Conservation (phyloP, 2,797 vertebrate species). For the Moxostoma hubbsi region DNA sequence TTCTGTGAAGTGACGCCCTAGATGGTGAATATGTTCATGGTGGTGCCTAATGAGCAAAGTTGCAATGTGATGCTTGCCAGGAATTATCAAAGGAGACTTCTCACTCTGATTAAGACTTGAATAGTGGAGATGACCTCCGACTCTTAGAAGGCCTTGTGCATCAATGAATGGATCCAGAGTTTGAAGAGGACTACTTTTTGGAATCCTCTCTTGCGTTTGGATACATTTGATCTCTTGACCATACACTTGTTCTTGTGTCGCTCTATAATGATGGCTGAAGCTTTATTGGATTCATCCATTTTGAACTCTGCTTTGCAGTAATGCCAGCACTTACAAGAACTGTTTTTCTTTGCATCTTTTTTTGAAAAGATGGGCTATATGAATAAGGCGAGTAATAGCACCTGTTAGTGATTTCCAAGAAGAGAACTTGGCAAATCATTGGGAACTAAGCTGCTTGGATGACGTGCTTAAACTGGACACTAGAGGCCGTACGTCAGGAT, state of each 20-base stretch:
- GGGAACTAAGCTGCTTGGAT: slow-evolving; percentile 23
- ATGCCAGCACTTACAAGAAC: neutral
- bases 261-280: neutral
- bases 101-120: no score
- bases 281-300: neutral
- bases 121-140: no score
- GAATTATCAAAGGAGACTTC: no score
- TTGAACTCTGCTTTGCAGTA: neutral
- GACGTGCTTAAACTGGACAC: slow-evolving; percentile 33
- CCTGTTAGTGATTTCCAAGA: slow-evolving; percentile 34
- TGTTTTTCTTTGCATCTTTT: neutral
- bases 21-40: no score
- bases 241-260: neutral
- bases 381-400: neutral
- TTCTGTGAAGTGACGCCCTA: no score
- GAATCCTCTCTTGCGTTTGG: neutral
- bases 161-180: slow-evolving; percentile 2
- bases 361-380: neutral
- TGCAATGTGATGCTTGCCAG: no score
- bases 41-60: no score
- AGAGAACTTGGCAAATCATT: slow-evolving; percentile 52
- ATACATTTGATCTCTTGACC: neutral
- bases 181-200: neutral
- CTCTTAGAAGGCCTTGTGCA: neutral
- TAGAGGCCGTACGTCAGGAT: slow-evolving; percentile 42